Evolutionary conservation across 2,113 vertebrate genomes (phyloP).

Genomic region (Myodes glareolus): DNA sequence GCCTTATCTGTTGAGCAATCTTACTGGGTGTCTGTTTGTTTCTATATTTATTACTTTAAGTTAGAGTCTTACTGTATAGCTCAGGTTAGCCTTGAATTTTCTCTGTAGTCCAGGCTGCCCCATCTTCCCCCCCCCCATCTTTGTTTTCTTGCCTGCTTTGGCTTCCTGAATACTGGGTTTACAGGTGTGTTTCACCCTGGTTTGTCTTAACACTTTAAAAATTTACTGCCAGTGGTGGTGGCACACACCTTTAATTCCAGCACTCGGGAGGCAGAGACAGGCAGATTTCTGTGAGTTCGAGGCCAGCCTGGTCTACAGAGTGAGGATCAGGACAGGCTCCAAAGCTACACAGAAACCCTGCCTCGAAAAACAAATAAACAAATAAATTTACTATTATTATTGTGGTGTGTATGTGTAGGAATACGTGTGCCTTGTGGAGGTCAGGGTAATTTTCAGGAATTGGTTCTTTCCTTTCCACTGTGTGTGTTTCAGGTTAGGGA

Average conservation of each 20-base stretch:
- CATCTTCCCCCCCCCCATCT: fast-evolving
- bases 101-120: not conserved
- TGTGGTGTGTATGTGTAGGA: not conserved
- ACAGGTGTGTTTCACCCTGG: not conserved
- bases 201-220: not conserved
- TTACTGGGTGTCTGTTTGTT: not conserved
- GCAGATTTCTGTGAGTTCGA: no score
- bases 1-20: not conserved
- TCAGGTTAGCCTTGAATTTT: not conserved
- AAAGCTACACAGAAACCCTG: no score
- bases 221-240: no score
- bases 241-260: no score
- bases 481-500: not conserved
- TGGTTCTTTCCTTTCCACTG: not conserved
- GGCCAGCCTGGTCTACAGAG: no score
- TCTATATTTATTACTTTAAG: not conserved
- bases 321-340: no score
- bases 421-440: not conserved
- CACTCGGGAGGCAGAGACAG: no score
- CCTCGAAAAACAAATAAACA: no score
- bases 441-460: not conserved
- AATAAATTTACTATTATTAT: not conserved
- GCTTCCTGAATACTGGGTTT: not conserved
- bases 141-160: not conserved
- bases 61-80: not conserved